These are phyloP conservation scores for Pseudomyrmex cubaensis DNA, from an alignment of 1,140 invertebrate genomes.

Conservation along the genomic window DNA sequence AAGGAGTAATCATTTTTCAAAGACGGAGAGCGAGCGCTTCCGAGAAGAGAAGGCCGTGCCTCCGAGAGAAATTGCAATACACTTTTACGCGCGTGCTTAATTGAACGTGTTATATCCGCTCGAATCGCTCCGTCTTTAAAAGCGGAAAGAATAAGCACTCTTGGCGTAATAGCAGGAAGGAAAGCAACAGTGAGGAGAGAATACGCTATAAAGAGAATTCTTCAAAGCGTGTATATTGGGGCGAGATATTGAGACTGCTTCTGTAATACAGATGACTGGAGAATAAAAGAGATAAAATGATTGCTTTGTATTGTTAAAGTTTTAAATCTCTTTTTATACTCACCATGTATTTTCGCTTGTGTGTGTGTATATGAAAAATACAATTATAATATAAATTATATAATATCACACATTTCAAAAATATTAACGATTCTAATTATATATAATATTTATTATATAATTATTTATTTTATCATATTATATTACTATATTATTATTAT, in stretches of 20 bases:
- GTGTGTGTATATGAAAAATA: neutral
- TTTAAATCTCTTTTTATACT: neutral
- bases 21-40: constrained; percentile 13
- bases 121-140: constrained; percentile 32
- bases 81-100: constrained; percentile 57
- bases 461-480: too few relatives aligned
- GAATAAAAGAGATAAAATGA: neutral
- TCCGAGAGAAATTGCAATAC: constrained; percentile 37
- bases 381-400: neutral
- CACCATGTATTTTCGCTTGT: too few relatives aligned
- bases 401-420: too few relatives aligned
- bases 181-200: constrained; percentile 26
- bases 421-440: too few relatives aligned
- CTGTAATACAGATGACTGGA: neutral
- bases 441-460: too few relatives aligned
- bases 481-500: too few relatives aligned
- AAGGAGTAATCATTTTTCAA: constrained; percentile 56
- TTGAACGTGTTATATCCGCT: constrained; percentile 55
- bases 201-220: constrained; percentile 33
- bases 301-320: constrained; percentile 7
- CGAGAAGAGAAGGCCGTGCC: constrained; percentile 16
- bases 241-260: constrained; percentile 11
- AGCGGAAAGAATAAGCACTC: constrained; percentile 52
- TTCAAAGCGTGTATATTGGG: constrained; percentile 28
- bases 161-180: constrained; percentile 27